Evolutionary conservation across 2,888 invertebrate species (phyloP).

Genomic region (Luperina nickerlii): DNA sequence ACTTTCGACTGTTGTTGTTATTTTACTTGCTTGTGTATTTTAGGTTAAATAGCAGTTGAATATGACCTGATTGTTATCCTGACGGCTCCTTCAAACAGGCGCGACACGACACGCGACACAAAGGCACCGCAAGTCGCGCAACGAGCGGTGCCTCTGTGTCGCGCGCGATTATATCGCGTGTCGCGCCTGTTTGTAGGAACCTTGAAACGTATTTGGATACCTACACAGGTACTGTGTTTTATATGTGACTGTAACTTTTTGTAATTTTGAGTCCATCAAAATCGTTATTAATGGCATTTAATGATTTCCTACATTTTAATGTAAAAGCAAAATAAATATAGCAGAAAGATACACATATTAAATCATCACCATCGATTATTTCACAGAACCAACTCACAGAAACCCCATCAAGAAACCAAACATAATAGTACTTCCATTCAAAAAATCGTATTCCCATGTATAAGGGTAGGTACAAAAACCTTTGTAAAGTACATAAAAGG

Average conservation of each 20-base stretch:
- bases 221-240: neutral
- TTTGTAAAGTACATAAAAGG: constrained; percentile 43
- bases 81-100: neutral
- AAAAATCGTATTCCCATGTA: constrained; percentile 22
- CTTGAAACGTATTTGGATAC: neutral
- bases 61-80: neutral
- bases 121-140: too few relatives aligned
- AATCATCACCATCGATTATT: neutral
- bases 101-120: too few relatives aligned
- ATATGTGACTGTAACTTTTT: neutral
- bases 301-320: neutral
- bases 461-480: constrained; percentile 30
- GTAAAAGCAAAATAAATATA: neutral
- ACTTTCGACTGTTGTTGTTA: neutral
- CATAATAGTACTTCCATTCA: constrained; percentile 31
- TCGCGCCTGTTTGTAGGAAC: too few relatives aligned
- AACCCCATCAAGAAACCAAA: neutral
- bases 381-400: neutral
- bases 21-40: neutral
- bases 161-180: too few relatives aligned
- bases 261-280: neutral
- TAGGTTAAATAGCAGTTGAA: neutral
- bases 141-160: too few relatives aligned
- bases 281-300: neutral
- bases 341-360: neutral